phyloP scores from a whole-genome alignment of 2,797 vertebrate species.

The Otolemur crassicaudatus region DNA sequence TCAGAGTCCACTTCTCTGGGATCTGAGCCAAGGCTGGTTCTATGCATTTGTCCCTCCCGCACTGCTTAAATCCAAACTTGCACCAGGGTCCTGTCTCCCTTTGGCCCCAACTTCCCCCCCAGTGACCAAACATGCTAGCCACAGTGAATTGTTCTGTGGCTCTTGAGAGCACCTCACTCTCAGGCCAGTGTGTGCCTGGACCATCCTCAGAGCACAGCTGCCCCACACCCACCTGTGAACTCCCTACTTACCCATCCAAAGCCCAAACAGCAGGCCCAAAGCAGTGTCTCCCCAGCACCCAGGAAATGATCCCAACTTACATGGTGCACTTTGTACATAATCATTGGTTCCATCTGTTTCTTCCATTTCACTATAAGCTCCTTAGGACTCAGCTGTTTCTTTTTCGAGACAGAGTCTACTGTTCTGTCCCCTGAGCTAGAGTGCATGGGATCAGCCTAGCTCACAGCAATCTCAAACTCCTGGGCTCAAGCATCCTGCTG shows the following conservation, averaged over 20 bases:
- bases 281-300: background rate
- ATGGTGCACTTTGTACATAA: background rate
- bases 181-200: background rate
- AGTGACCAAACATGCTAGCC: background rate
- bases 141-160: background rate
- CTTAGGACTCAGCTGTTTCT: background rate
- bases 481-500: too few relatives aligned
- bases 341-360: background rate
- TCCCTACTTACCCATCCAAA: background rate
- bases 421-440: too few relatives aligned
- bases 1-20: background rate
- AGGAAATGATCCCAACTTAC: background rate
- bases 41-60: background rate
- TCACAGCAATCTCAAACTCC: too few relatives aligned
- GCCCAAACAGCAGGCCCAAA: background rate
- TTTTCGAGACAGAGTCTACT: background rate
- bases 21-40: background rate
- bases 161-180: background rate
- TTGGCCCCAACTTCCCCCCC: background rate
- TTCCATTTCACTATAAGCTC: background rate
- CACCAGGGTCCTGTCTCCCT: background rate
- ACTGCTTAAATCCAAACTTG: background rate
- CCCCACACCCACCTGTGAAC: fast-evolving
- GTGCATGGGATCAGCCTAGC: too few relatives aligned
- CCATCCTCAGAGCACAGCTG: background rate